Evolutionary conservation across 2,113 vertebrate genomes (phyloP).

Genomic region (Ammodytes marinus): DNA sequence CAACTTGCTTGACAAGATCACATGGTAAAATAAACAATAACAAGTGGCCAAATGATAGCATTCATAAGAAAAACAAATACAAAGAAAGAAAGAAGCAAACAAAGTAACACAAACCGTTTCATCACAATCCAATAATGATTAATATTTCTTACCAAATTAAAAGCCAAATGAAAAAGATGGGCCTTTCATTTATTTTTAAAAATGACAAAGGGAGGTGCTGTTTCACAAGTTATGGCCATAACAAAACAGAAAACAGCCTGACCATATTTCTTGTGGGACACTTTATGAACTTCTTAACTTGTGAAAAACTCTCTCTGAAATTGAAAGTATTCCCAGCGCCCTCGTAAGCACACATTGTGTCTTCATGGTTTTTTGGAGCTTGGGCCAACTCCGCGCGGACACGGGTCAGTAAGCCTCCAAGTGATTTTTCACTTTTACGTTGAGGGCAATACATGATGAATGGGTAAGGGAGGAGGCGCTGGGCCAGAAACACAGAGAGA

Average conservation of each 20-base stretch:
- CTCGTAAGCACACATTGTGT: neutral
- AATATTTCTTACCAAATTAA: too few species aligned
- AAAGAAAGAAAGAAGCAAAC: too few species aligned
- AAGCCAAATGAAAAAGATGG: too few species aligned
- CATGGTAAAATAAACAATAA: too few species aligned
- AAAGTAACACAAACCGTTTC: too few species aligned
- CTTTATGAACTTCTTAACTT: neutral
- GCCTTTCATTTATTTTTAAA: neutral
- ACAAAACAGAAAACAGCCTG: neutral
- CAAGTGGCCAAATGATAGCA: too few species aligned
- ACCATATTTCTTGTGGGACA: neutral
- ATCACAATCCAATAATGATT: too few species aligned
- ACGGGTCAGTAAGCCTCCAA: neutral
- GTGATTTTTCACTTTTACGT: conserved; percentile 2
- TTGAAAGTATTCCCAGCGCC: neutral
- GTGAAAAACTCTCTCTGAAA: too few species aligned
- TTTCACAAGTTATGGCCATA: neutral
- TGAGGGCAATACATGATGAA: neutral
- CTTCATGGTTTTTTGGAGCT: neutral
- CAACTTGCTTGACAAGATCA: too few species aligned
- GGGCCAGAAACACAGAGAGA: neutral
- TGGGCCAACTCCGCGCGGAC: neutral
- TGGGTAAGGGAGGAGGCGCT: neutral
- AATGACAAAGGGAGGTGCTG: neutral
- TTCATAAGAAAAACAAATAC: too few species aligned